Evolutionary conservation across 2,797 vertebrate genomes (phyloP).

Genomic region (Sphenodon punctatus): DNA sequence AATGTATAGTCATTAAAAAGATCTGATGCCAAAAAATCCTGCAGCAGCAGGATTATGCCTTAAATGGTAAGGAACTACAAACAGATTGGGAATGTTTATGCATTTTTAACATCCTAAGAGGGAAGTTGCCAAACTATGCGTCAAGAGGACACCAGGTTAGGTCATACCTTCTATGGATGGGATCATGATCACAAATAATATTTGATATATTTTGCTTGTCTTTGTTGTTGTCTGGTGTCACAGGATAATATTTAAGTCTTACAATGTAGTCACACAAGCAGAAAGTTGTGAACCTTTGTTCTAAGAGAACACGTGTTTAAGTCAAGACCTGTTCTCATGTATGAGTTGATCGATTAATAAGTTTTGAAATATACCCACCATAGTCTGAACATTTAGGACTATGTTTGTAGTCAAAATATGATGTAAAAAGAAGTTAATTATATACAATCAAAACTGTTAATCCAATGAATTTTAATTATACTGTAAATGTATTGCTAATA

Average conservation of each 20-base stretch:
- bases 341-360: background rate
- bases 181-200: too few species aligned
- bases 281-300: too few species aligned
- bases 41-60: background rate
- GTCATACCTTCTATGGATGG: too few species aligned
- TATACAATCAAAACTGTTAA: background rate
- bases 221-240: too few species aligned
- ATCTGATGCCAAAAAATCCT: background rate
- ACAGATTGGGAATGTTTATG: background rate
- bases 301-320: background rate
- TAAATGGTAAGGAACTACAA: background rate
- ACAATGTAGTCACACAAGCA: too few species aligned
- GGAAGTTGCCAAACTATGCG: too few species aligned
- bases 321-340: background rate
- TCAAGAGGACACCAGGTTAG: too few species aligned
- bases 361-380: background rate
- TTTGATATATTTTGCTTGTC: too few species aligned
- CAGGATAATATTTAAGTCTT: too few species aligned
- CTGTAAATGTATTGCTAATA: background rate
- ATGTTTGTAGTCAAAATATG: conserved; percentile 21
- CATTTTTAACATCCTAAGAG: too few species aligned
- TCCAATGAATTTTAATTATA: background rate
- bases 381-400: background rate
- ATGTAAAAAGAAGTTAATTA: background rate
- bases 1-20: background rate